Evolutionary conservation across 2,113 vertebrate genomes (phyloP), one percentile per base, ranked within the genome.

Genomic region (Motacilla alba): DNA sequence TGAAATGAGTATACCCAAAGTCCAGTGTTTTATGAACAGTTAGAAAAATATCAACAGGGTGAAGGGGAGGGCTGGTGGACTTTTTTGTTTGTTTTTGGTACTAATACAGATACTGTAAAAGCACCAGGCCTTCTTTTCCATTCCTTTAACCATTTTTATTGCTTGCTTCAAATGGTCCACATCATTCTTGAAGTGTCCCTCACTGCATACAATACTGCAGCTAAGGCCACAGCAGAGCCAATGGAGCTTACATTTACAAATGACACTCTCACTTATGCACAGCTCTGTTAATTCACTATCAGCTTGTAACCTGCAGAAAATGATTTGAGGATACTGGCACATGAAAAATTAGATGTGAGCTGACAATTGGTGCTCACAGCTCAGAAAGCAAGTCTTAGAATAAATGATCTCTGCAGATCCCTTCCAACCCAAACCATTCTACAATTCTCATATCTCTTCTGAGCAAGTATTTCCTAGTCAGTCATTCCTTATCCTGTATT

Each of bases 311-410:
- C 80, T 49, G 35, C 72, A 70, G 33, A 64, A 82, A 78, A 64
- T 0, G 0, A 69, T 11, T 35, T 59, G 35, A 89, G 21, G 19
- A 49, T 49, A 44, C 10, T 7, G 28, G 43, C 6, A 7, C 17
- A n/a, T 27, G 24, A 90, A 80, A 87, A 72, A 26, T 27, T 15
- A 76, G 15, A 20, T 39, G 31, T 8, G 10, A 70, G 68, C 19
- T 10, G 6, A 18, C 22, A 93, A 74, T 1, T 30, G 13, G 50
- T n/a, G 17, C 41, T 62, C 7, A 2, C 12, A 50, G 47, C 35
- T 77, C 62, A 70, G 46, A 50, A 75, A 70, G 21, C 3, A 33
- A 75, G 15, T 27, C 46, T 30, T 30, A 55, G 20, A 37, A 56
- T 11, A 70, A 70, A 56, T 10, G 3, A 79, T 35, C 49, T 55